A percentile compares a stretch with the other conserved stretches of the same genome.
Conservation (phyloP, 2,113 vertebrate genomes). For the Coracopsis vasa region DNA sequence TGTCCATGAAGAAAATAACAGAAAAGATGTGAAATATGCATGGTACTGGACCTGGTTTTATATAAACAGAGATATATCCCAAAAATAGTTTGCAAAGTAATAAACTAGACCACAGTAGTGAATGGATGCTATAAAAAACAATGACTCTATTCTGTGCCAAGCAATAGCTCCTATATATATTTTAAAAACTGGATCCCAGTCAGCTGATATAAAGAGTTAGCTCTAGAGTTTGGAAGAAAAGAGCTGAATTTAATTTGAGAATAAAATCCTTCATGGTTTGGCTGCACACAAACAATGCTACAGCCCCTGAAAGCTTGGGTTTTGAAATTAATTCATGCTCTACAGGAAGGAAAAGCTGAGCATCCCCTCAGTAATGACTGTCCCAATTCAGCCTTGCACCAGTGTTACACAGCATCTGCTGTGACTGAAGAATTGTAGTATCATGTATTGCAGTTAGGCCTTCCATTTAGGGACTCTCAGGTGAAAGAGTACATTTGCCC, state of each 20-base stretch:
- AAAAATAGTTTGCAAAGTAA: neutral
- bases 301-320: neutral
- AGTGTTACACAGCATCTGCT: neutral
- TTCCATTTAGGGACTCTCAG: neutral
- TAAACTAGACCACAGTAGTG: neutral
- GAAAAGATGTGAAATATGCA: neutral
- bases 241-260: neutral
- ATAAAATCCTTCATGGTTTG: slow-evolving; percentile 6
- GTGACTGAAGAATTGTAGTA: neutral
- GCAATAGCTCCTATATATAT: neutral
- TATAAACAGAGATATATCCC: neutral
- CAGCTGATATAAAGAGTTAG: neutral
- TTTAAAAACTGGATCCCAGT: slow-evolving; percentile 5
- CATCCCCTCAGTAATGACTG: neutral
- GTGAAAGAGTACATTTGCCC: neutral
- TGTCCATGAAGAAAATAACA: neutral
- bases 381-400: neutral
- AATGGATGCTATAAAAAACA: neutral
- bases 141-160: neutral
- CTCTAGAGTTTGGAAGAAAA: slow-evolving; percentile 10
- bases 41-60: neutral
- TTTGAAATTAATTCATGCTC: neutral
- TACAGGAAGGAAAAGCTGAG: neutral
- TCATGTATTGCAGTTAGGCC: neutral
- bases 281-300: neutral